Percentiles rank a stretch among this genome's conserved stretches.
Conservation (phyloP, 2,113 vertebrate species). For the Xerus inauris region DNA sequence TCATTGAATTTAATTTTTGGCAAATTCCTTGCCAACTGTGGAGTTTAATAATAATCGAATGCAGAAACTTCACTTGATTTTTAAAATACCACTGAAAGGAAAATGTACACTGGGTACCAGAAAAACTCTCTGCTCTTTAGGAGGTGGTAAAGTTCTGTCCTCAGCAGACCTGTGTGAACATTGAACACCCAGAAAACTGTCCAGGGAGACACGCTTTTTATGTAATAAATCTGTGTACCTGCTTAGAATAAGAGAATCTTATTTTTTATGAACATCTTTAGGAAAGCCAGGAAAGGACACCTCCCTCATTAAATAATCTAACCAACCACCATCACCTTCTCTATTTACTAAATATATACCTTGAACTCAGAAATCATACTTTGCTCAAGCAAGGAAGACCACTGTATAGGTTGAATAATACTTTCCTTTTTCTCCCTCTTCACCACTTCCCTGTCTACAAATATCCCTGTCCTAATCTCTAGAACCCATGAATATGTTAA, state of each 20-base stretch:
- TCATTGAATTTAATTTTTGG: slow-evolving; percentile 31
- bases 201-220: background rate
- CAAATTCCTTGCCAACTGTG: slow-evolving; percentile 22
- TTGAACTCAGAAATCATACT: background rate
- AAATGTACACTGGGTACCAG: slow-evolving; percentile 22
- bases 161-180: background rate
- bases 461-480: background rate
- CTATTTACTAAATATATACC: rapidly evolving
- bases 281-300: background rate
- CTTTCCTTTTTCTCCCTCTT: background rate
- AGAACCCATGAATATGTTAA: background rate
- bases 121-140: slow-evolving; percentile 26
- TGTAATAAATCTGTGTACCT: background rate
- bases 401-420: background rate
- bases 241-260: background rate
- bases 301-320: background rate
- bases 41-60: slow-evolving; percentile 44
- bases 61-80: slow-evolving; percentile 48
- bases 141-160: background rate
- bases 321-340: background rate
- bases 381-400: background rate
- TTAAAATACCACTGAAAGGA: slow-evolving; percentile 54
- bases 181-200: background rate
- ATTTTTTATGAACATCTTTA: background rate
- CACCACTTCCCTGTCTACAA: background rate